These are phyloP conservation scores for Marcusenius ussheri DNA, from an alignment of 2,113 vertebrate genomes.

Conservation along the genomic window DNA sequence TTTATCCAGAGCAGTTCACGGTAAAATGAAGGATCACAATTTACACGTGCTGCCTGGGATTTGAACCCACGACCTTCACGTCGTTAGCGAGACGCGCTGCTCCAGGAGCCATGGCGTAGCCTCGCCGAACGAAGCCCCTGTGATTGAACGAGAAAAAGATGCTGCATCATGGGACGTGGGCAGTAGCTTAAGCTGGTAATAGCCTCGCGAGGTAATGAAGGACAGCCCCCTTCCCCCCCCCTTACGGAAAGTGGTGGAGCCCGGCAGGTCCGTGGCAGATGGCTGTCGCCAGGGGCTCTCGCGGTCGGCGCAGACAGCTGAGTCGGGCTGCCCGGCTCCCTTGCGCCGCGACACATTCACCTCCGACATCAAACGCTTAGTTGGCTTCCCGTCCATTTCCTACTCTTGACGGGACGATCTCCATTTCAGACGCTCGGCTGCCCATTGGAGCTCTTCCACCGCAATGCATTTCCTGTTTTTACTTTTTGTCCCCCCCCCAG, in stretches of 20 bases:
- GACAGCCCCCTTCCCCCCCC: neutral
- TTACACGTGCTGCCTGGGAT: neutral
- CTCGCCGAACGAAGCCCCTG: neutral
- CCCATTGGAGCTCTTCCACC: neutral
- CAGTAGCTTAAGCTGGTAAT: neutral
- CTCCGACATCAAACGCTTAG: neutral
- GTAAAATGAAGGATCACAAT: neutral
- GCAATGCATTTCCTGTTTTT: neutral
- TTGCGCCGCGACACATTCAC: neutral
- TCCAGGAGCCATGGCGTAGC: rapidly evolving
- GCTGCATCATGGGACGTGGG: neutral
- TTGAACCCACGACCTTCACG: neutral
- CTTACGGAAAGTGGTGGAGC: neutral
- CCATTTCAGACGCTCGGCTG: neutral
- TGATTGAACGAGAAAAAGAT: neutral
- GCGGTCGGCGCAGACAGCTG: neutral
- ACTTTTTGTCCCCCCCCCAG: neutral
- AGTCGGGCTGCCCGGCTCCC: neutral
- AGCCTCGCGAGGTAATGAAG: neutral
- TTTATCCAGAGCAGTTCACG: neutral
- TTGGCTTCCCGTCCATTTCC: neutral
- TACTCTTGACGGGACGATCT: neutral
- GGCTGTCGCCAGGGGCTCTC: neutral
- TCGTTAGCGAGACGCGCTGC: rapidly evolving
- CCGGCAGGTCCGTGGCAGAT: neutral